phyloP scores from a whole-genome alignment of 2,113 vertebrate genomes.

The Vicugna pacos region DNA sequence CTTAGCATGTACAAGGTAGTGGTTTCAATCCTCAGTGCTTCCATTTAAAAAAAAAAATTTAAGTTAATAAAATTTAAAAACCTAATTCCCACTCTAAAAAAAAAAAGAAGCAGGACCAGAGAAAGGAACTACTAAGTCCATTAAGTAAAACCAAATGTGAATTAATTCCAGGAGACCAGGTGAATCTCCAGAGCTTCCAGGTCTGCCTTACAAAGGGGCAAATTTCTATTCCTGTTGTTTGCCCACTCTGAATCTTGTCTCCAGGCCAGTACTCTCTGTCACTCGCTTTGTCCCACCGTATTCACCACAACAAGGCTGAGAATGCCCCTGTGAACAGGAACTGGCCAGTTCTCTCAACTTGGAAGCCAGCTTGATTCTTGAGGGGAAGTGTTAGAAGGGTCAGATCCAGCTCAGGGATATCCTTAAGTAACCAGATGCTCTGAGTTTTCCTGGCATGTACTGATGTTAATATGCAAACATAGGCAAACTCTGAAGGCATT shows the following conservation, averaged over 20 bases:
- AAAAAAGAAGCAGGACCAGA: not conserved
- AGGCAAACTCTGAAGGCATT: not conserved
- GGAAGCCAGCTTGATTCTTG: constrained; percentile 26
- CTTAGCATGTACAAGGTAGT: no score
- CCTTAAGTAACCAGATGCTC: not conserved
- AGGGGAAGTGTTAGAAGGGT: not conserved
- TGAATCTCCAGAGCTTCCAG: not conserved
- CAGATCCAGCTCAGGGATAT: not conserved
- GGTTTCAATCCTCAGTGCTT: no score
- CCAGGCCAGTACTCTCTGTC: not conserved
- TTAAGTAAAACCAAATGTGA: not conserved
- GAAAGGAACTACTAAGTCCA: not conserved
- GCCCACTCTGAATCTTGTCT: not conserved
- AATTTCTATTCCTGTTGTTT: not conserved
- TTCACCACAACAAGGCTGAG: not conserved
- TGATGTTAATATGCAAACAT: not conserved
- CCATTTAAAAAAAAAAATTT: no score
- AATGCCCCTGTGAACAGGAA: not conserved
- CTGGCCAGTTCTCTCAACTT: not conserved
- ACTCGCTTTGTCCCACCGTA: not conserved
- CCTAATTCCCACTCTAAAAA: no score
- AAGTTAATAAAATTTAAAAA: no score
- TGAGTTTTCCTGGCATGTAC: not conserved
- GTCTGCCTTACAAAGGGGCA: not conserved
- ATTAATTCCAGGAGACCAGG: not conserved